Conservation (phyloP, 2,113 vertebrate species). For the Orthochromis indermauri region DNA sequence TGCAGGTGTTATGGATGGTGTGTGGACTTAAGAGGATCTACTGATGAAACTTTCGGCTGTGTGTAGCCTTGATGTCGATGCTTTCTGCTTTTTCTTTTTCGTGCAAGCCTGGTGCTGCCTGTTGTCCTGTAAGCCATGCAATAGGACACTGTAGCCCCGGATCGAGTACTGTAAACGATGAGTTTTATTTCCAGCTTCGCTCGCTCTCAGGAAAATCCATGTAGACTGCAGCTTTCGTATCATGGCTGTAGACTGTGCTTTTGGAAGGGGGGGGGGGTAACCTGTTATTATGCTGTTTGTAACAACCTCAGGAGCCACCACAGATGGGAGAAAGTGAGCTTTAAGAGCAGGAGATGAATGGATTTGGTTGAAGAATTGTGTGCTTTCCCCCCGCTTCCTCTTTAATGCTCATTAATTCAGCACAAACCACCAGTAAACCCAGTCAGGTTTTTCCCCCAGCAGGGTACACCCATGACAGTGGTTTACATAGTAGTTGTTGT, state of each 20-base stretch:
- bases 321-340: not conserved
- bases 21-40: conserved; percentile 45
- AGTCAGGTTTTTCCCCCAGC: not conserved
- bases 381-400: not conserved
- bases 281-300: not conserved
- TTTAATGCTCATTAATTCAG: conserved; percentile 9
- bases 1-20: not conserved
- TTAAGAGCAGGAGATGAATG: not conserved
- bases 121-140: conserved; percentile 42
- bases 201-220: conserved; percentile 54
- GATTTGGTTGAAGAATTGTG: not conserved
- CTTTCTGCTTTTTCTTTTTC: not conserved
- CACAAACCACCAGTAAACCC: conserved; percentile 38
- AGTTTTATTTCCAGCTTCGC: conserved; percentile 26
- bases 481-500: not conserved
- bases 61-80: conserved; percentile 17
- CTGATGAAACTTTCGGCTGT: conserved; percentile 35
- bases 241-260: not conserved
- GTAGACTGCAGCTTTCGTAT: not conserved
- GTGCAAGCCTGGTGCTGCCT: conserved; percentile 9
- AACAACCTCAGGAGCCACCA: not conserved
- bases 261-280: not conserved
- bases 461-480: not conserved
- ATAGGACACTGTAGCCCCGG: conserved; percentile 31
- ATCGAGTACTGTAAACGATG: conserved; percentile 40